A percentile compares a stretch with the other conserved stretches of the same genome.
Conservation (phyloP, 2,113 vertebrate species). For the Lagopus leucura region DNA sequence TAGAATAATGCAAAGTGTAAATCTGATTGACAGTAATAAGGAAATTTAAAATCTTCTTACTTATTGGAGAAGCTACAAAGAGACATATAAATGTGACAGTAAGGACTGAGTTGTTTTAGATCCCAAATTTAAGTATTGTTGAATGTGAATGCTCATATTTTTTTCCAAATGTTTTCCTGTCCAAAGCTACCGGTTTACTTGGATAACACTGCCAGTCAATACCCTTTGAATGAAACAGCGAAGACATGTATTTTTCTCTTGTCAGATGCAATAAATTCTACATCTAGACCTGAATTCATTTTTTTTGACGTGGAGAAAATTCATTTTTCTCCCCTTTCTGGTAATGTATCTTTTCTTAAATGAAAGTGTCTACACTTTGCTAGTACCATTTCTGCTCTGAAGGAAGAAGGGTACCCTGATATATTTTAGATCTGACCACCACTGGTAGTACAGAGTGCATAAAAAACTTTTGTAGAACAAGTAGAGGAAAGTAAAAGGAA, state of each 20-base stretch:
- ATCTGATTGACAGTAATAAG: background rate
- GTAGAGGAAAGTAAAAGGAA: background rate
- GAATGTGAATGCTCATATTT: background rate
- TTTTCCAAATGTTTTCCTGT: background rate
- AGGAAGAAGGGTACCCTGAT: background rate
- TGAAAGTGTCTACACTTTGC: conserved; percentile 28
- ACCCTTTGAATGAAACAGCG: background rate
- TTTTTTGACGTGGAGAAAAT: conserved; percentile 9
- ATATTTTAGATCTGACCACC: background rate
- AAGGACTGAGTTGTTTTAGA: background rate
- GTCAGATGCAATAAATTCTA: conserved; percentile 10
- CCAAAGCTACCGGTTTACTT: background rate
- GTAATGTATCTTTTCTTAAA: conserved; percentile 45
- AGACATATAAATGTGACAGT: background rate
- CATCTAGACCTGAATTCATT: conserved; percentile 24
- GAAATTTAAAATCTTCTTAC: background rate
- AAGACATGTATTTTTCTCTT: conserved; percentile 13
- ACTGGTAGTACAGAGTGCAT: background rate
- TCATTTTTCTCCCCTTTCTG: conserved; percentile 27
- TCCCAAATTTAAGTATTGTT: background rate
- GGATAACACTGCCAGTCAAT: background rate
- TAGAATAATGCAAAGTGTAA: background rate
- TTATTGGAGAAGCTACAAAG: background rate
- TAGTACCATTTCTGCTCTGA: background rate
- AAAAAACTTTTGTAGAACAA: background rate